Conservation (phyloP, 1,140 invertebrate species). For the Orius laevigatus region DNA sequence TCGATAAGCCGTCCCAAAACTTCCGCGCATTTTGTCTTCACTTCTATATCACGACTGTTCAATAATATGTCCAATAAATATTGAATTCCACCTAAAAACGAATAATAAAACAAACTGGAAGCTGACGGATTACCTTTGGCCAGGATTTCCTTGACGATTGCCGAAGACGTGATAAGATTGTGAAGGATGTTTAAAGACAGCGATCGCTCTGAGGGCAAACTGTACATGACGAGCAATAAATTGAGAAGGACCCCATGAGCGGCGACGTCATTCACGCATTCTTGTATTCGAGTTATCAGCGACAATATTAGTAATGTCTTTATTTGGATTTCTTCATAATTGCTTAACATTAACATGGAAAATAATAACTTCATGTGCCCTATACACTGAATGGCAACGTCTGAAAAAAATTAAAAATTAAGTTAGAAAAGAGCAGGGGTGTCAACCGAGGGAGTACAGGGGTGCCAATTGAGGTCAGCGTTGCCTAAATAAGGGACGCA, state of each 20-base stretch:
- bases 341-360: slow-evolving; percentile 52
- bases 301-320: slow-evolving; percentile 59
- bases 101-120: neutral
- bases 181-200: slow-evolving; percentile 63
- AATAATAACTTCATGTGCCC: slow-evolving; percentile 88
- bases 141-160: slow-evolving; percentile 86
- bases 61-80: slow-evolving; percentile 71
- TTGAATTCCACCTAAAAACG: slow-evolving; percentile 19
- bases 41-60: slow-evolving; percentile 61
- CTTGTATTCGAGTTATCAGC: slow-evolving; percentile 70
- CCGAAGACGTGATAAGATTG: slow-evolving; percentile 77
- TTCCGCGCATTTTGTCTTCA: slow-evolving; percentile 77
- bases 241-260: slow-evolving; percentile 68
- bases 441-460: no score
- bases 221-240: slow-evolving; percentile 60
- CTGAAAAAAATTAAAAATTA: no score
- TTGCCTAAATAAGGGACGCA: no score
- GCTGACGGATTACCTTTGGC: slow-evolving; percentile 56
- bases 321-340: slow-evolving; percentile 49
- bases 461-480: no score
- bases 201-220: slow-evolving; percentile 41
- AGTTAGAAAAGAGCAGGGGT: no score
- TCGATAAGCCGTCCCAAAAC: slow-evolving; percentile 82
- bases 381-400: slow-evolving; percentile 91
- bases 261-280: slow-evolving; percentile 92